Percentiles rank a stretch among this genome's conserved stretches.
Conservation (phyloP, 2,888 invertebrate species). For the Diarsia brunnea region DNA sequence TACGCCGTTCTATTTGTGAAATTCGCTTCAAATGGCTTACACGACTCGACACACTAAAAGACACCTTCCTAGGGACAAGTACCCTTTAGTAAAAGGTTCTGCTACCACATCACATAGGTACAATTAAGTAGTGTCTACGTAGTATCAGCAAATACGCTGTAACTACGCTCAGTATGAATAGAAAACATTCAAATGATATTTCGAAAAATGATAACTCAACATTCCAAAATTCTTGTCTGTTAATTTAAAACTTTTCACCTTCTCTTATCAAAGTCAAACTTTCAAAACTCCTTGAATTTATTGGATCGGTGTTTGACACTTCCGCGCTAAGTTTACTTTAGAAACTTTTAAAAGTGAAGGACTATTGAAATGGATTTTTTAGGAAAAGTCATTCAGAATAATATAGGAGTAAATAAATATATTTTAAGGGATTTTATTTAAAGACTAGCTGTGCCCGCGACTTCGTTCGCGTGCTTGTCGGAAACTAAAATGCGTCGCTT, state of each 20-base stretch:
- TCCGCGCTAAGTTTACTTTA: slow-evolving; percentile 23
- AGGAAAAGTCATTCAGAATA: neutral
- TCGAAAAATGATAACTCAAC: neutral
- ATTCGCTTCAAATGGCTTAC: neutral
- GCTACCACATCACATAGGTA: neutral
- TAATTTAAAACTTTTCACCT: slow-evolving; percentile 37
- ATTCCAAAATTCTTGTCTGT: slow-evolving; percentile 8
- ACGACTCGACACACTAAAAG: neutral
- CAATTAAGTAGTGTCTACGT: neutral
- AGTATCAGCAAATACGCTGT: neutral
- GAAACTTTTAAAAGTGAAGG: slow-evolving; percentile 10
- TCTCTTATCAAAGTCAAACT: slow-evolving; percentile 39
- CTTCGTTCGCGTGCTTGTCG: no score
- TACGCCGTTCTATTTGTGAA: neutral
- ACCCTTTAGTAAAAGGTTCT: neutral
- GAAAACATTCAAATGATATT: neutral
- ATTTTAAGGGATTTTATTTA: no score
- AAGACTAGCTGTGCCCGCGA: no score
- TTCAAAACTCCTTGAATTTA: slow-evolving; percentile 45
- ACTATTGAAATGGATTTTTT: neutral
- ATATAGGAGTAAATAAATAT: neutral
- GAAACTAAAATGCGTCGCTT: no score
- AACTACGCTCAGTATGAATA: neutral
- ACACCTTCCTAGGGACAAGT: neutral
- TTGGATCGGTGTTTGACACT: slow-evolving; percentile 39